Conservation (phyloP, 2,888 invertebrate genomes). For the Odontomyia ornata region DNA sequence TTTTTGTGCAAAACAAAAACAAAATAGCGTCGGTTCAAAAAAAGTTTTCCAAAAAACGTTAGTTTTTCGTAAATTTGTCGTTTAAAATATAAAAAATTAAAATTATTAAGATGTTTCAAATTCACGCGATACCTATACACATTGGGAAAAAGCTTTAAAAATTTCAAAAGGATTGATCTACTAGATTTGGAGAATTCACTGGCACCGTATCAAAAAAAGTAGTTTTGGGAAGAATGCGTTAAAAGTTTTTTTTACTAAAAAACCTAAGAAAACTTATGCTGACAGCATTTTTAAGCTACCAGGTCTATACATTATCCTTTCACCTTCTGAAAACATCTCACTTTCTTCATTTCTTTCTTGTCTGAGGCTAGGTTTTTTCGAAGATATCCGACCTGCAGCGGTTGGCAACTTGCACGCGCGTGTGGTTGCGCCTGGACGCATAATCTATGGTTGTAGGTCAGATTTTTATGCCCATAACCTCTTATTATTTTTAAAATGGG, state of each 20-base stretch:
- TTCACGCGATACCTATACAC: not conserved
- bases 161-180: not conserved
- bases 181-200: not conserved
- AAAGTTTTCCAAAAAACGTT: not conserved
- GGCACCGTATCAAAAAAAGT: constrained; percentile 1
- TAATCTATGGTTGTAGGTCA: not conserved
- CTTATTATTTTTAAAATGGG: not conserved
- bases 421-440: not conserved
- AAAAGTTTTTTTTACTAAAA: constrained; percentile 2
- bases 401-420: not conserved
- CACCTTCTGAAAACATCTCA: not conserved
- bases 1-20: not conserved
- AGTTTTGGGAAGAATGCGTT: not conserved
- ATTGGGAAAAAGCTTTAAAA: not conserved
- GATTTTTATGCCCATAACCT: constrained; percentile 2
- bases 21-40: not conserved
- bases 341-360: constrained; percentile 10
- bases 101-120: constrained; percentile 5
- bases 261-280: not conserved
- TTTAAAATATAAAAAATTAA: constrained; percentile 1
- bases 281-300: not conserved
- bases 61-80: not conserved
- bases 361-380: not conserved
- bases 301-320: not conserved
- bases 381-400: not conserved